Base-by-base conservation (phyloP, 2,797 vertebrate genomes). In the Acestrorhynchus altus region DNA sequence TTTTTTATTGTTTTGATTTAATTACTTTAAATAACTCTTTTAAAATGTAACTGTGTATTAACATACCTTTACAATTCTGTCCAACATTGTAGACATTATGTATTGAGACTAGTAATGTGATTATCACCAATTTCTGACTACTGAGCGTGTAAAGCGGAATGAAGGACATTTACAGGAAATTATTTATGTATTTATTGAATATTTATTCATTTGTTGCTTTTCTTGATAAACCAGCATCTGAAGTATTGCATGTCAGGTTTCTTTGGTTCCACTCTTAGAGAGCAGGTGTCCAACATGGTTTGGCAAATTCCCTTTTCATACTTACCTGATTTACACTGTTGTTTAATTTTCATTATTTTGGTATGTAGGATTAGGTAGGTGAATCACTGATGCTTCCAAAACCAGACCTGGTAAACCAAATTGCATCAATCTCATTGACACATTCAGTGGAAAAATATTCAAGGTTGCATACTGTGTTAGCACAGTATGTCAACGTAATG, bases 181-280 rank as follows among this genome's bases (percentile, higher is more conserved):
- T 84, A 83, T 88, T 84, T 84, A 83, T 88, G 56, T 86, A 86
- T 89, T 88, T 88, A 85, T 85, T 85, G 78, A 56, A 39, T 86
- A 74, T 88, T 83, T 84, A 81, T 85, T 28, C 49, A 15, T 57
- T 35, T 78, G 4, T 24, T 5, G 8, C 7, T 26, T 61, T 26
- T 44, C 52, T 28, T 67, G 46, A 49, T 11, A 0, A 39, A 20
- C 26, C n/a, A 51, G 22, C 24, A 5, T 39, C 28, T 51, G 31
- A 61, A 63, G 51, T n/a, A 28, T 35, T 35, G 31, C 6, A 6
- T 35, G 31, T 35, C 31, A 35, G 31, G 31, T 2, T 35, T 35
- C 31, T 35, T 35, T 6, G 6, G 31, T 35, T 35, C 31, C 31
- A 35, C 2, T 35, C 31, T 6, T 35, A 6, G 31, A 35, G 31